Evolutionary conservation across 2,797 vertebrate species (phyloP).

Genomic region (Pelobates cultripes): DNA sequence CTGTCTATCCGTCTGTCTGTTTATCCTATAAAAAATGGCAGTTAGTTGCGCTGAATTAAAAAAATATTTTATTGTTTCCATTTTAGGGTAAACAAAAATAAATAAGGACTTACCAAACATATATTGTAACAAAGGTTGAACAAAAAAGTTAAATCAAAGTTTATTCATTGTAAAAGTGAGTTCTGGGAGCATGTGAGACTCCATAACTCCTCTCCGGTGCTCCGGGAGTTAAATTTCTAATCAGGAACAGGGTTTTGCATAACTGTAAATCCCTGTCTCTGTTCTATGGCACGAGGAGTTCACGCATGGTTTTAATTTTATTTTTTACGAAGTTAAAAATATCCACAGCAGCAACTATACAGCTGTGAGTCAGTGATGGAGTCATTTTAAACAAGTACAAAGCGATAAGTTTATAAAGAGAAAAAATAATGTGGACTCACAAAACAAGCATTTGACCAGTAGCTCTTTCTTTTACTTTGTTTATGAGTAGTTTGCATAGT

Average conservation of each 20-base stretch:
- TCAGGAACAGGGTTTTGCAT: constrained; percentile 22
- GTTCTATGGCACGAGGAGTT: constrained; percentile 32
- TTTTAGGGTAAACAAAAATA: no score
- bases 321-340: constrained; percentile 42
- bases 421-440: constrained; percentile 5
- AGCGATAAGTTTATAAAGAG: neutral
- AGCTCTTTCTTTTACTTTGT: constrained; percentile 12
- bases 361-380: constrained; percentile 47
- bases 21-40: no score
- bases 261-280: constrained; percentile 30
- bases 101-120: no score
- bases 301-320: constrained; percentile 36
- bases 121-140: no score
- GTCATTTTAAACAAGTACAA: constrained; percentile 37
- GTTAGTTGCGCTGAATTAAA: no score
- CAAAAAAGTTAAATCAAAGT: no score
- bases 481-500: neutral
- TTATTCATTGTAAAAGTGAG: no score
- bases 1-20: no score
- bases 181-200: neutral
- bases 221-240: neutral
- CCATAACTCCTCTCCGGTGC: neutral
- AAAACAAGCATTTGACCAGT: constrained; percentile 28
- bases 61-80: no score
- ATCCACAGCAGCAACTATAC: constrained; percentile 37